Evolutionary conservation across 2,113 vertebrate genomes (phyloP).

Genomic region (Ptyas mucosa): DNA sequence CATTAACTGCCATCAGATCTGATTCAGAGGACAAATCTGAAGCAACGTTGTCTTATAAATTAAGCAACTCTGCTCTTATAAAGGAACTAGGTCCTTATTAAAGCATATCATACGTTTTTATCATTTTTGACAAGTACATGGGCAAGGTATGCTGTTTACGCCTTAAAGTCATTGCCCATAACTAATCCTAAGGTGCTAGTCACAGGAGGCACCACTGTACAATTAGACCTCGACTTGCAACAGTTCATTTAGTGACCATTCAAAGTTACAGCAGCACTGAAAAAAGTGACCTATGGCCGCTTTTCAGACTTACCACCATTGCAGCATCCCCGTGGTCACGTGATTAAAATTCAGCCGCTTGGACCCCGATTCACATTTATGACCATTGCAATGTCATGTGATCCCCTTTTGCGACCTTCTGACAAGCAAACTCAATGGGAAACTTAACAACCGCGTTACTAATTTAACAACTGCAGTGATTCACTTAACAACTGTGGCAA

Average conservation of each 20-base stretch:
- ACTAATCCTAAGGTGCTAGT: background rate
- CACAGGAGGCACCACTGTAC: background rate
- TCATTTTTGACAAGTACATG: background rate
- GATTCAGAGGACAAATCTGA: background rate
- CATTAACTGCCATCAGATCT: background rate
- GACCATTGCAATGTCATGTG: background rate
- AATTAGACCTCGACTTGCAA: background rate
- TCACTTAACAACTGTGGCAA: background rate
- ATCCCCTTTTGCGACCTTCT: background rate
- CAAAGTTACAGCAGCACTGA: background rate
- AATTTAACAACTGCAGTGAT: background rate
- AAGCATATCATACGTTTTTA: background rate
- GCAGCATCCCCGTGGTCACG: background rate
- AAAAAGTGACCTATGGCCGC: background rate
- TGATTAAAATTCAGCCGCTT: background rate
- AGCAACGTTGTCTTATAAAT: background rate
- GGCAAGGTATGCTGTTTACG: background rate
- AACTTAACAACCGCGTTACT: background rate
- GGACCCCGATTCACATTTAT: background rate
- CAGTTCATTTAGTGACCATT: background rate
- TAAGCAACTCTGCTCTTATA: background rate
- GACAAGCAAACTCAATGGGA: background rate
- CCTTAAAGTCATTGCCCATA: background rate
- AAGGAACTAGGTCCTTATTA: background rate
- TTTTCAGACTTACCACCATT: background rate